Conservation (phyloP, 2,797 vertebrate genomes). For the Astyanax mexicanus region DNA sequence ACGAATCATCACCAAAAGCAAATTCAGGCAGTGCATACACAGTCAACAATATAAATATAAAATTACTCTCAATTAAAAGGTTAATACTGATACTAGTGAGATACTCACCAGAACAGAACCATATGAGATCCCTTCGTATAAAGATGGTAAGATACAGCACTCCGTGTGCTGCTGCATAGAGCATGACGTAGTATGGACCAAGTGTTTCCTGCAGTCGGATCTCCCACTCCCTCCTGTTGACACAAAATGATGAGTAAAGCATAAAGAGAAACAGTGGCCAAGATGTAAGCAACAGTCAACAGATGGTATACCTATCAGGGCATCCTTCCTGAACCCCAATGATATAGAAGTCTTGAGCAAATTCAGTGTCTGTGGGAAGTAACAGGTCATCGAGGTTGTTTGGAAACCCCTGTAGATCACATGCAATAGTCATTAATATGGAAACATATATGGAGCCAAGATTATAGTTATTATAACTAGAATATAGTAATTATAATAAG, state of each 20-base stretch:
- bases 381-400: slow-evolving; percentile 91
- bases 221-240: slow-evolving; percentile 93
- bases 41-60: not conserved
- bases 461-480: not conserved
- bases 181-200: slow-evolving; percentile 93
- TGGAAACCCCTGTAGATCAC: slow-evolving; percentile 83
- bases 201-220: slow-evolving; percentile 92
- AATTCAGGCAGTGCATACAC: not conserved
- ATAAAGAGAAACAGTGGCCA: no score
- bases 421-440: slow-evolving; percentile 1
- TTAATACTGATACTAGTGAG: not conserved
- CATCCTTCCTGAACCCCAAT: slow-evolving; percentile 97
- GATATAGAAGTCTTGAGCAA: slow-evolving; percentile 94
- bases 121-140: slow-evolving; percentile 94
- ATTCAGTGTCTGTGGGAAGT: slow-evolving; percentile 90
- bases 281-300: not conserved
- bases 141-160: slow-evolving; percentile 92
- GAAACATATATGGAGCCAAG: not conserved
- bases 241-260: slow-evolving; percentile 12
- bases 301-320: slow-evolving; percentile 86
- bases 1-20: not conserved
- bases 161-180: slow-evolving; percentile 89
- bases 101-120: slow-evolving; percentile 94
- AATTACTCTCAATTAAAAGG: not conserved
- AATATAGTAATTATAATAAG: no score